A percentile compares a stretch with the other conserved stretches of the same genome.
Conservation (phyloP, 2,797 vertebrate species). For the Cyprinodon diabolis region DNA sequence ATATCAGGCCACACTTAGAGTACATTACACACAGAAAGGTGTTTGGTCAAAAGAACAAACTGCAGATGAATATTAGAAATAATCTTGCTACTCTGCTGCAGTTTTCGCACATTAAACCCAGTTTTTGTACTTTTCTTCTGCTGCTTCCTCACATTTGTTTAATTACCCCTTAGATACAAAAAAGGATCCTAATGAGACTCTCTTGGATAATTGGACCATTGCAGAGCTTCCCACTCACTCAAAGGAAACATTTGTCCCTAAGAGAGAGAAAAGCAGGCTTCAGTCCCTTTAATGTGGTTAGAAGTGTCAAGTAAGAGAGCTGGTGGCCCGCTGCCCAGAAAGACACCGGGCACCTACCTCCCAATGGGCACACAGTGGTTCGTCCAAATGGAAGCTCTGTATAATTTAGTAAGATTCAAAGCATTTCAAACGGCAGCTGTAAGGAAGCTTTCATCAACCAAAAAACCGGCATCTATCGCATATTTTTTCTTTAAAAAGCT, state of each 20-base stretch:
- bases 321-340: conserved; percentile 59
- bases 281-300: conserved; percentile 35
- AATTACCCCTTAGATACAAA: conserved; percentile 2
- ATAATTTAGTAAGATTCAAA: conserved; percentile 48
- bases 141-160: not conserved
- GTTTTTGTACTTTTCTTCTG: not conserved
- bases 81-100: not conserved
- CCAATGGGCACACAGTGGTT: not conserved
- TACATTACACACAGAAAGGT: not conserved
- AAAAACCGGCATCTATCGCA: conserved; percentile 18
- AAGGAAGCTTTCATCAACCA: conserved; percentile 20
- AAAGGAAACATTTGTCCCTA: conserved; percentile 16
- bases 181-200: conserved; percentile 16
- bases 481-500: conserved; percentile 18
- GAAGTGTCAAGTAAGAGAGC: conserved; percentile 44
- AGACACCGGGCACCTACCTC: conserved; percentile 58
- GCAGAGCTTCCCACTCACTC: conserved; percentile 18
- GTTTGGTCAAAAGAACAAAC: conserved; percentile 2
- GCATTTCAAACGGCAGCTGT: conserved; percentile 32
- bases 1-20: conserved; percentile 3
- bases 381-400: conserved; percentile 49
- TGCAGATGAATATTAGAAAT: not conserved
- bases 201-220: conserved; percentile 33
- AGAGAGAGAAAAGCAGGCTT: conserved; percentile 47
- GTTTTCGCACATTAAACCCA: not conserved